A percentile compares a stretch with the other conserved stretches of the same genome.
These are phyloP conservation scores for Melipona beecheii DNA, from an alignment of 2,888 invertebrate species.

Conservation along the genomic window DNA sequence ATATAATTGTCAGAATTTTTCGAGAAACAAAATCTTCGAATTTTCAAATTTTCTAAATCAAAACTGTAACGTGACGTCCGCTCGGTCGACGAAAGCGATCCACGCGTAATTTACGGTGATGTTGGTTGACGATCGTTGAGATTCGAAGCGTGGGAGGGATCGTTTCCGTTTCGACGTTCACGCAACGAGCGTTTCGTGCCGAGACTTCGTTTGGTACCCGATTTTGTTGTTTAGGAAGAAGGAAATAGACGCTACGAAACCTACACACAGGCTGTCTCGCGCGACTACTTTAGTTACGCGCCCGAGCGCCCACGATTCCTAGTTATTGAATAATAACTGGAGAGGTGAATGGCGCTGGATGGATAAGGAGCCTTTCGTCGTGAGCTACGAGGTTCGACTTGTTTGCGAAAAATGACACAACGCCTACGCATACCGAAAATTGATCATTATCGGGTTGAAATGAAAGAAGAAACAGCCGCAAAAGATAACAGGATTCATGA, in stretches of 20 bases:
- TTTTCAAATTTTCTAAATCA: too few species aligned
- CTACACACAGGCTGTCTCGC: constrained; percentile 44
- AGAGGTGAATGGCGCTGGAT: constrained; percentile 27
- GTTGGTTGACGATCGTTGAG: neutral
- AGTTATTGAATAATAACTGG: constrained; percentile 57
- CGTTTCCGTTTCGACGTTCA: constrained; percentile 28
- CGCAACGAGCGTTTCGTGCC: constrained; percentile 18
- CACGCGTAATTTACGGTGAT: neutral
- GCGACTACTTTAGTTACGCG: constrained; percentile 60
- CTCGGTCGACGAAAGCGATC: neutral
- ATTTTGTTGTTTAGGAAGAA: constrained; percentile 53
- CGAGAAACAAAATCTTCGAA: too few species aligned
- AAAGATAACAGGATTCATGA: neutral
- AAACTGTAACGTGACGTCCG: too few species aligned
- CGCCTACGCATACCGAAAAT: neutral
- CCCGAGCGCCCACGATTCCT: constrained; percentile 47
- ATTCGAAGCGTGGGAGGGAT: constrained; percentile 7
- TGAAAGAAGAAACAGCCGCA: neutral
- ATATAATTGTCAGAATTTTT: too few species aligned
- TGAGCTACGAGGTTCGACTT: constrained; percentile 4
- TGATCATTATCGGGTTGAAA: neutral
- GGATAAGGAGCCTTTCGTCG: constrained; percentile 13
- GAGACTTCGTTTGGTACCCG: constrained; percentile 45
- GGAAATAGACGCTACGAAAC: constrained; percentile 55
- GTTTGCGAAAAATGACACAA: neutral